Base-by-base conservation (phyloP, 1,140 invertebrate genomes). In the Caenorhabditis briggsae region DNA sequence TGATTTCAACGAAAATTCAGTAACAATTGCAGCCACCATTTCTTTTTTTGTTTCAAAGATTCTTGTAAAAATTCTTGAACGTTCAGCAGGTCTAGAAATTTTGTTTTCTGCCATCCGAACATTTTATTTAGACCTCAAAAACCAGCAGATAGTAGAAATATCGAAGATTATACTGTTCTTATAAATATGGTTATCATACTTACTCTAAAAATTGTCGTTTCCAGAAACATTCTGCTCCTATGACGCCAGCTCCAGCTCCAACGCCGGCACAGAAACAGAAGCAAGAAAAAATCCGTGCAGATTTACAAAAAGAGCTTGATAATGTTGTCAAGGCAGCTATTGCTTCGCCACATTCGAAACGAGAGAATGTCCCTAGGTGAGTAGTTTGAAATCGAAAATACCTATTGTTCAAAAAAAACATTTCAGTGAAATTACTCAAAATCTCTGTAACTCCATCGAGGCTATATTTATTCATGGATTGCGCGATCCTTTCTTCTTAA, bases 401-500 rank as follows among this genome's bases (percentile, higher is more conserved):
- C 14, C 20, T 58, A 6, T 55, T 82, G 20, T 56, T 20, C n/a
- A n/a, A n/a, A n/a, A 56, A 56, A 8, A 82, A 41, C 0, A 41
- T 86, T 90, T 82, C 65, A 90, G 90, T 82, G 90, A 91, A 9
- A 82, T 87, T 3, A 85, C 88, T 8, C 89, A 91, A 65, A 78
- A 89, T 53, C 53, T 89, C 55, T 87, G 90, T 70, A 91, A 90
- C 46, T 88, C 91, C 9, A 82, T 90, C 25, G 90, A 90, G 84
- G 89, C 90, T 0, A 86, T 92, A 6, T 92, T 92, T 56, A 91
- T 92, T 82, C 91, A 92, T 70, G 91, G 91, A 2, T 83, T 92
- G n/a, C 82, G 87, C n/a, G 91, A 92, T 85, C 90, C 91, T 0
- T 92, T 92, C 82, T 92, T 92, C 59, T 56, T 92, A 1, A 92